A percentile compares a stretch with the other conserved stretches of the same genome.
phyloP scores from a whole-genome alignment of 2,888 invertebrate genomes.

The Labia minor region DNA sequence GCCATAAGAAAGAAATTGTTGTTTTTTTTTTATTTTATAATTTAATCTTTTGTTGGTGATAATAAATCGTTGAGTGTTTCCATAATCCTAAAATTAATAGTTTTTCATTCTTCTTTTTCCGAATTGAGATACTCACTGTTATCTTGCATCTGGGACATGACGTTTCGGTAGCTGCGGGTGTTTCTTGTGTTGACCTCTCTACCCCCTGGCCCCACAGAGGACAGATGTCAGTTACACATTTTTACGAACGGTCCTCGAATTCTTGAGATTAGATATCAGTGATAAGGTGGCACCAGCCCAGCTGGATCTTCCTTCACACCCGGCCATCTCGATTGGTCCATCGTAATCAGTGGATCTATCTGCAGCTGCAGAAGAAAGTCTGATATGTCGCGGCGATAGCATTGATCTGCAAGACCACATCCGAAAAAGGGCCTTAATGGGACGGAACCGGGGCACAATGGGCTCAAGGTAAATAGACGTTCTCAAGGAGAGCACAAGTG shows the following conservation, averaged over 20 bases:
- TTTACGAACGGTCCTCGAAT: neutral
- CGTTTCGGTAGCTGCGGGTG: neutral
- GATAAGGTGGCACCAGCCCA: neutral
- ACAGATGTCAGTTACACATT: neutral
- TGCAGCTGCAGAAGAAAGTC: slow-evolving; percentile 5
- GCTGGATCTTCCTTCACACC: slow-evolving; percentile 3
- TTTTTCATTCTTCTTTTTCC: too few species aligned
- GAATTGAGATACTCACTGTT: too few species aligned
- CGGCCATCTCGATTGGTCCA: neutral
- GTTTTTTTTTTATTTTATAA: too few species aligned
- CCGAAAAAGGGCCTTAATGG: neutral
- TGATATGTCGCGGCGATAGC: neutral
- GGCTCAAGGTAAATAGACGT: neutral
- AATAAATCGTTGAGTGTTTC: too few species aligned
- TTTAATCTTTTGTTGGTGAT: too few species aligned
- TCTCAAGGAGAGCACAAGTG: neutral
- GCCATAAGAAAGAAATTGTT: too few species aligned
- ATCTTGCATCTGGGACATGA: neutral
- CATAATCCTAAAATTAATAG: too few species aligned
- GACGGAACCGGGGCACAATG: neutral
- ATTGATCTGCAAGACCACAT: slow-evolving; percentile 1
- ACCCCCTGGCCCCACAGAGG: neutral
- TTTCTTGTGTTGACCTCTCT: neutral
- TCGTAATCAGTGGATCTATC: neutral
- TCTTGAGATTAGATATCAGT: neutral